These are phyloP conservation scores for Lethrus apterus DNA, from an alignment of 1,140 invertebrate genomes.

Conservation along the genomic window DNA sequence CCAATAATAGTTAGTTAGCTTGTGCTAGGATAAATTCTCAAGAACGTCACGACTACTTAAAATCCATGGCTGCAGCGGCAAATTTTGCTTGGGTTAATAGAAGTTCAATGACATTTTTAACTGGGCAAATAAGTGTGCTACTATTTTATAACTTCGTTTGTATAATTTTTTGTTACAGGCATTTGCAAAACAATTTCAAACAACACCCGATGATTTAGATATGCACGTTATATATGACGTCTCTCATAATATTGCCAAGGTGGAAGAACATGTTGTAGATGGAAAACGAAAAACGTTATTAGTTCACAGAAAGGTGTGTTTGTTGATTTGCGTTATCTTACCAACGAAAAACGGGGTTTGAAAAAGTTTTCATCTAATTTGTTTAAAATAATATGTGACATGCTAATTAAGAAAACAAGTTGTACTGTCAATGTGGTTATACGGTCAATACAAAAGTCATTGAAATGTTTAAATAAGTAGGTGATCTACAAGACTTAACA, in stretches of 20 bases:
- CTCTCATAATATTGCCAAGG: slow-evolving; percentile 98
- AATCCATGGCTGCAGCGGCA: slow-evolving; percentile 96
- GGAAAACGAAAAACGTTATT: slow-evolving; percentile 91
- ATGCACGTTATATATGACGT: slow-evolving; percentile 99
- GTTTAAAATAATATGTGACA: no score
- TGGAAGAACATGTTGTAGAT: slow-evolving; percentile 96
- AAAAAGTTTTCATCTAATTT: no score
- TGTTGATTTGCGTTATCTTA: slow-evolving; percentile 52
- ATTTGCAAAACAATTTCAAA: slow-evolving; percentile 96
- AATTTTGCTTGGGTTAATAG: slow-evolving; percentile 99
- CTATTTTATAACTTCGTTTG: slow-evolving; percentile 14
- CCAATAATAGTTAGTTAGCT: slow-evolving; percentile 95
- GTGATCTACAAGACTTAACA: slow-evolving; percentile 95
- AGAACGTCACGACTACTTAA: slow-evolving; percentile 96
- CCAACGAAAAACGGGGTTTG: no score
- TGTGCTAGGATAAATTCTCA: slow-evolving; percentile 91
- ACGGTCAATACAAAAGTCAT: no score
- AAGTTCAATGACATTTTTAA: slow-evolving; percentile 98
- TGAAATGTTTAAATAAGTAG: no score
- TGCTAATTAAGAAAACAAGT: no score
- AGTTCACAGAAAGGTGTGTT: slow-evolving; percentile 86
- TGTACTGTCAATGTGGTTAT: no score
- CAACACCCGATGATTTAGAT: slow-evolving; percentile 95
- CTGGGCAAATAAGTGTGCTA: slow-evolving; percentile 76
- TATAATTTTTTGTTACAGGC: no score